Conservation (phyloP, 2,888 invertebrate species). For the Azorinus chamasolen region DNA sequence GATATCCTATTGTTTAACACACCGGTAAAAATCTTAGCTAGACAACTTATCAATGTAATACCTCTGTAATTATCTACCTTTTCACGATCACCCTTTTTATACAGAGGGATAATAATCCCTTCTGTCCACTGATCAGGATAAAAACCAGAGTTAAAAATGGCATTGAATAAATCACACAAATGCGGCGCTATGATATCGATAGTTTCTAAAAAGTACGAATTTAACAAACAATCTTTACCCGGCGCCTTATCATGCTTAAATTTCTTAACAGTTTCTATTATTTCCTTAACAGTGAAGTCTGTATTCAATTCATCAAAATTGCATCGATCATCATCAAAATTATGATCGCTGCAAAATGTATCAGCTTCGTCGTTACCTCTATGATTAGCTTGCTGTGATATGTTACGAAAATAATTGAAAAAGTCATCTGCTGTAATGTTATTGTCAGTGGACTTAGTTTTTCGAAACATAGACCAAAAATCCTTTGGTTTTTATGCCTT, state of each 20-base stretch:
- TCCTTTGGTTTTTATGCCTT: too few species aligned
- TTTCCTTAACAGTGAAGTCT: constrained; percentile 1
- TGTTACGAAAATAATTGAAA: background rate
- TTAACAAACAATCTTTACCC: constrained; percentile 7
- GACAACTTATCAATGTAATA: constrained; percentile 18
- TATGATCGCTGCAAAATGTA: background rate
- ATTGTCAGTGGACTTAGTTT: background rate
- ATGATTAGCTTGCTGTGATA: background rate
- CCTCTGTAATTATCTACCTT: constrained; percentile 21
- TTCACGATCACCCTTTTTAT: constrained; percentile 14
- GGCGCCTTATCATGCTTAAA: constrained; percentile 2
- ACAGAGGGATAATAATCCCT: constrained; percentile 15
- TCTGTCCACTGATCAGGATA: constrained; percentile 23
- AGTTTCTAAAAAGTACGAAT: constrained; percentile 17
- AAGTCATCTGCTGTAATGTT: background rate
- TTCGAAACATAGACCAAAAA: too few species aligned
- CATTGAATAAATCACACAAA: constrained; percentile 12
- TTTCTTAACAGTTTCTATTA: background rate
- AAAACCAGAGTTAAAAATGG: constrained; percentile 7
- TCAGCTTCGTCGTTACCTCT: constrained; percentile 5
- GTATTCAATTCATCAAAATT: background rate
- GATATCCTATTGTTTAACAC: constrained; percentile 20
- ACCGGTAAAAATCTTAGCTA: constrained; percentile 22
- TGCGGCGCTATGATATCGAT: constrained; percentile 8
- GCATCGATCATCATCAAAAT: background rate